Base-by-base conservation (phyloP, 2,113 vertebrate genomes). In the Burhinus oedicnemus region DNA sequence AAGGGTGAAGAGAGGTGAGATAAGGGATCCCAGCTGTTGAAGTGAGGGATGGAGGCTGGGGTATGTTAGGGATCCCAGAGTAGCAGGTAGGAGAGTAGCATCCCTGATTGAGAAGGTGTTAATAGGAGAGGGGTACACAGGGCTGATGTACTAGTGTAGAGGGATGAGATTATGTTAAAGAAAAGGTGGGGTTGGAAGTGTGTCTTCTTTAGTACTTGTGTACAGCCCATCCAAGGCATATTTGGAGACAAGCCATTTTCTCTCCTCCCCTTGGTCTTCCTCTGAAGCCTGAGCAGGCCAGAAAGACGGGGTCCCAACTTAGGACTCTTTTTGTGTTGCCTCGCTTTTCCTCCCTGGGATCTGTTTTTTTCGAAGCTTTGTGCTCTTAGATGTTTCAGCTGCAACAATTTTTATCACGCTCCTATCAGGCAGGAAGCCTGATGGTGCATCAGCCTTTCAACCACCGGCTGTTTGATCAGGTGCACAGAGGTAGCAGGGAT, bases 381-480 rank as follows among this genome's bases (percentile, higher is more conserved):
- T 87, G 40, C 36, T 92, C 62, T 91, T 62, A 69, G 83, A 64
- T 95, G 58, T 87, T 94, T 64, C 94, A 90, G 90, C 81, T 92
- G 90, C 45, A 78, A 64, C 14, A 38, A 27, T 79, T 84, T 93
- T 89, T 86, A 91, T 92, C 78, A 65, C 1, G 5, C 47, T 52
- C 11, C 0, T 55, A 83, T 92, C 81, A 92, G 49, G n/a, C 79
- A 97, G 96, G 91, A 95, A 95, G 83, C 60, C 75, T 69, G 64
- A 82, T 3, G 5, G 58, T n/a, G 15, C 72, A 70, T 70, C 89
- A 88, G 60, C 78, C 87, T 95, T 95, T 96, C 94, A 92, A 71
- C 80, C 8, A 1, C 45, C 0, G 0, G 8, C 62, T 97, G 90
- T 97, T 96, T 97, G 96, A 94, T 95, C 96, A 97, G 97, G 93